phyloP scores from a whole-genome alignment of 2,113 vertebrate species.

The Oxyura jamaicensis region DNA sequence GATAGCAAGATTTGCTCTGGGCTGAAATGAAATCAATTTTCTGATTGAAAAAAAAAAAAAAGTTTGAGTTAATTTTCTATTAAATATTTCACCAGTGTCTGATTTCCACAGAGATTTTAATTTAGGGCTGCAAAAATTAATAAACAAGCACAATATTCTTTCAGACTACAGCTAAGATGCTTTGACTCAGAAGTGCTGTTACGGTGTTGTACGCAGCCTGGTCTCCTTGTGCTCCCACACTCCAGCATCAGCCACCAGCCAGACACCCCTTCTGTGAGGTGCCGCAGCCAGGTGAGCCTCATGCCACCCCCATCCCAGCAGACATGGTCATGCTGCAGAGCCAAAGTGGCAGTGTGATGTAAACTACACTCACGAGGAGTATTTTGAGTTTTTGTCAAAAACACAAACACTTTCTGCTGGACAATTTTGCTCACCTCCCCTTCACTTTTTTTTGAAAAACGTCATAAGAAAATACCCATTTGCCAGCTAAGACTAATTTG shows the following conservation, averaged over 20 bases:
- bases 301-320: neutral
- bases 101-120: slow-evolving; percentile 16
- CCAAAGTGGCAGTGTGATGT: neutral
- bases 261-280: neutral
- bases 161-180: neutral
- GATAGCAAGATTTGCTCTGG: neutral
- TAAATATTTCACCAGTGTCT: slow-evolving; percentile 9
- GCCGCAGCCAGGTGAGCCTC: neutral
- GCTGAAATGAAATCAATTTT: slow-evolving; percentile 47
- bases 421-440: neutral
- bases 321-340: fast-evolving
- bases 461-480: neutral
- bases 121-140: neutral
- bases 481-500: neutral
- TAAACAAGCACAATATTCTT: neutral
- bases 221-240: neutral
- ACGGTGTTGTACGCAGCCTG: neutral
- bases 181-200: neutral
- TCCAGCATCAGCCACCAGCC: neutral
- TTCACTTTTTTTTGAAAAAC: neutral
- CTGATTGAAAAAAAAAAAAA: neutral
- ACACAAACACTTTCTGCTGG: neutral
- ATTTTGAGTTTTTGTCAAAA: neutral
- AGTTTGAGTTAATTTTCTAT: slow-evolving; percentile 10
- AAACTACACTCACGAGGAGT: neutral